Base-by-base conservation (phyloP, 2,888 invertebrate species). In the Dryomyza anilis region DNA sequence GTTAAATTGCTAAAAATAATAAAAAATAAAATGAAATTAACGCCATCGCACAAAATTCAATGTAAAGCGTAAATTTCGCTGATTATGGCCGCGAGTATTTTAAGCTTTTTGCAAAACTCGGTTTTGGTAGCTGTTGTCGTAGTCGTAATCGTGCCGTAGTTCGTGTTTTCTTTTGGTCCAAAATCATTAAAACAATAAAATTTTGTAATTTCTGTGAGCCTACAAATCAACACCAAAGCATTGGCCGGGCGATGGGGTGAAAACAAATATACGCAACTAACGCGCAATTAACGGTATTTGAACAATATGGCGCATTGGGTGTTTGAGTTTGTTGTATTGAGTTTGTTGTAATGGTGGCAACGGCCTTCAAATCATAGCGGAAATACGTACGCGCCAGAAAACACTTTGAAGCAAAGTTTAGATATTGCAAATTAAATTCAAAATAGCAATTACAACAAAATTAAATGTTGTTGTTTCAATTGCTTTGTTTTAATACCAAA, bases 131-230 rank as follows among this genome's bases (percentile, higher is more conserved):
- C 23, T 8, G 52, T 19, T 50, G 27, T n/a, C n/a, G n/a, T 27
- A 10, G 50, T 3, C 25, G 7, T 12, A 23, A 29, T 21, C 14
- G 33, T 36, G 21, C 4, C 19, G 45, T 45, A 12, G 52, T n/a
- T 27, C 6, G 16, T 30, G 29, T 30, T 53, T 16, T 33, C 14
- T 21, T 55, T 36, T 21, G 19, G 36, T n/a, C 27, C 25, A 55
- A 36, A 14, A 25, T 50, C 50, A 50, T 50, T 50, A 50, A 50
- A 25, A 48, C 48, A 48, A 48, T 48, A 48, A 48, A 48, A 50
- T 27, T 21, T 46, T 14, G 25, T n/a, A 48, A 50, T 25, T 25
- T 50, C 43, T 19, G 12, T 23, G 23, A 27, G 23, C 50, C 25
- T 50, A 16, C 14, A 21, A 50, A 27, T 25, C 25, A 50, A 50